Percentiles rank a stretch among this genome's conserved stretches.
Evolutionary conservation across 2,113 vertebrate species (phyloP).

Genomic region (Cinclus cinclus): DNA sequence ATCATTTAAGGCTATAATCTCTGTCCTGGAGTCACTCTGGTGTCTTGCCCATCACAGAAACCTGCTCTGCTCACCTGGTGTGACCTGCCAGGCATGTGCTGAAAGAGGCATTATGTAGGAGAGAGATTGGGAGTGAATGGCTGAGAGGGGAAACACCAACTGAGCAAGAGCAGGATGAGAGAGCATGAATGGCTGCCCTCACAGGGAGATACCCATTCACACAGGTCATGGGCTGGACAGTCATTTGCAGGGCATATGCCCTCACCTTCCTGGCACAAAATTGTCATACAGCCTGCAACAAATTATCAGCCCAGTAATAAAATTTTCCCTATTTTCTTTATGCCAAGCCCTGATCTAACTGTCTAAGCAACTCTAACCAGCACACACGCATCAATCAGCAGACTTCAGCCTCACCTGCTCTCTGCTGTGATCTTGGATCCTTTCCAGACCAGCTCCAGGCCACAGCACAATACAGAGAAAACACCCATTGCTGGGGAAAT

Average conservation of each 20-base stretch:
- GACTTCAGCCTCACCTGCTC: not conserved
- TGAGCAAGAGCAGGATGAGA: not conserved
- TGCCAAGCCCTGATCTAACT: not conserved
- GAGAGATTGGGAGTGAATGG: not conserved
- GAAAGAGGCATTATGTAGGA: not conserved
- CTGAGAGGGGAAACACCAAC: not conserved
- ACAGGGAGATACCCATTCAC: not conserved
- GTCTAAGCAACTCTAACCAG: not conserved
- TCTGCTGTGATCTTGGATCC: not conserved
- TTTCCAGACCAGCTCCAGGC: not conserved
- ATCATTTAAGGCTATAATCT: not conserved
- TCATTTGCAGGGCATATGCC: not conserved
- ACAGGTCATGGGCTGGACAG: not conserved
- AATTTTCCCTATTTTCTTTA: not conserved
- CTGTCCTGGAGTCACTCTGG: not conserved
- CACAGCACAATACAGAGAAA: not conserved
- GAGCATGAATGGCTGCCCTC: not conserved
- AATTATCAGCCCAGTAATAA: not conserved
- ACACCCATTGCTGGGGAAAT: not conserved
- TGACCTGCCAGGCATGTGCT: not conserved
- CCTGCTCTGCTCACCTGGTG: not conserved
- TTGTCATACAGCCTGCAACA: not conserved
- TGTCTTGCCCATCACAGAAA: not conserved
- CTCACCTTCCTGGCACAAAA: not conserved
- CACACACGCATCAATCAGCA: not conserved